phyloP scores from a whole-genome alignment of 2,888 invertebrate genomes.

The Pteria penguin region DNA sequence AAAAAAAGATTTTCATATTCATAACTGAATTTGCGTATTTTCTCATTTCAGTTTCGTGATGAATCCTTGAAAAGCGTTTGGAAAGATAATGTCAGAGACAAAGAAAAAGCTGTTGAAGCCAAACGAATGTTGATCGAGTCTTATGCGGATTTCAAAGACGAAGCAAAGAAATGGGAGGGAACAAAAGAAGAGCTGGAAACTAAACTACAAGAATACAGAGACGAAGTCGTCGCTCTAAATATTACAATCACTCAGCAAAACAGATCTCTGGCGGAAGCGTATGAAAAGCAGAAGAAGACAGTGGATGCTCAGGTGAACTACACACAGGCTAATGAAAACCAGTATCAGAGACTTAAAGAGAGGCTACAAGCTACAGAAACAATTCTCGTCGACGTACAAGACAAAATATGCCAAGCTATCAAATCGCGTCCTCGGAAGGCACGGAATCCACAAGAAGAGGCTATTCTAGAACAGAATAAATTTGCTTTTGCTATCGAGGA shows the following conservation, averaged over 20 bases:
- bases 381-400: constrained; percentile 40
- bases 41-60: constrained; percentile 48
- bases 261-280: constrained; percentile 51
- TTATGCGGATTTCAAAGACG: constrained; percentile 59
- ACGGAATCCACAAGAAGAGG: constrained; percentile 51
- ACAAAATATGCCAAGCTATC: constrained; percentile 41
- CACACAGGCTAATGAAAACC: constrained; percentile 69
- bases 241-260: constrained; percentile 54
- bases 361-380: constrained; percentile 46
- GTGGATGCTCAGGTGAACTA: constrained; percentile 66
- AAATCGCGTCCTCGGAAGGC: constrained; percentile 18
- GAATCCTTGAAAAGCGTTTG: constrained; percentile 53
- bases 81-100: constrained; percentile 60
- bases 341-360: constrained; percentile 54
- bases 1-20: background rate
- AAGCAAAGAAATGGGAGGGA: constrained; percentile 53
- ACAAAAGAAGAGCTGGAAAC: constrained; percentile 55
- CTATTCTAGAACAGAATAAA: constrained; percentile 52
- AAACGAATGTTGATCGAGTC: constrained; percentile 67
- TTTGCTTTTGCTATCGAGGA: constrained; percentile 61
- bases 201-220: constrained; percentile 46
- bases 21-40: background rate
- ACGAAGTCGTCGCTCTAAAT: constrained; percentile 53
- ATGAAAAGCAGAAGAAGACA: constrained; percentile 59
- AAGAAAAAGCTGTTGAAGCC: constrained; percentile 72